A percentile compares a stretch with the other conserved stretches of the same genome.
Conservation (phyloP, 2,888 invertebrate genomes). For the Acheta domesticus region DNA sequence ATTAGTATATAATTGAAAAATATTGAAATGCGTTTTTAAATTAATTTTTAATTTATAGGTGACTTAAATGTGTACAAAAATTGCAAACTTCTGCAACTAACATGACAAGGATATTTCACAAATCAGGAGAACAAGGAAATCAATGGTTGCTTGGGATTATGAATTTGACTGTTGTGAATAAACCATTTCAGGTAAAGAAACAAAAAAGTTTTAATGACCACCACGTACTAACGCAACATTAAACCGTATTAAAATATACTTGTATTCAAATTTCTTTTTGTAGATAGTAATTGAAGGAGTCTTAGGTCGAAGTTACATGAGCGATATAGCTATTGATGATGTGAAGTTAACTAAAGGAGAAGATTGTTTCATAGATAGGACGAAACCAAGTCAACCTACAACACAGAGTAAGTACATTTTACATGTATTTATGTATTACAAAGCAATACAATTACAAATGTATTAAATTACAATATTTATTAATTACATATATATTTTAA, state of each 20-base stretch:
- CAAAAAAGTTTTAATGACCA: neutral
- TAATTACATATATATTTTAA: too few relatives aligned
- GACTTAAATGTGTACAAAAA: neutral
- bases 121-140: constrained; percentile 66
- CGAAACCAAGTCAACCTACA: too few relatives aligned
- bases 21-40: too few relatives aligned
- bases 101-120: constrained; percentile 52
- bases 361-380: neutral
- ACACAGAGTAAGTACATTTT: too few relatives aligned
- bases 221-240: too few relatives aligned
- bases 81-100: neutral
- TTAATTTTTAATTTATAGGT: too few relatives aligned
- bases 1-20: too few relatives aligned
- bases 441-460: too few relatives aligned
- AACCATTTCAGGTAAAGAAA: constrained; percentile 56
- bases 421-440: too few relatives aligned
- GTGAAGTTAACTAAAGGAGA: constrained; percentile 59
- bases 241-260: too few relatives aligned
- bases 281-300: constrained; percentile 76
- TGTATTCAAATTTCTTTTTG: constrained; percentile 35
- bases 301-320: constrained; percentile 62
- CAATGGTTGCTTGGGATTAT: constrained; percentile 60
- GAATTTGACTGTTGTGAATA: constrained; percentile 48
- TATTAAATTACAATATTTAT: too few relatives aligned
- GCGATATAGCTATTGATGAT: constrained; percentile 81